Conservation (phyloP, 2,113 vertebrate species). For the Scomber colias region DNA sequence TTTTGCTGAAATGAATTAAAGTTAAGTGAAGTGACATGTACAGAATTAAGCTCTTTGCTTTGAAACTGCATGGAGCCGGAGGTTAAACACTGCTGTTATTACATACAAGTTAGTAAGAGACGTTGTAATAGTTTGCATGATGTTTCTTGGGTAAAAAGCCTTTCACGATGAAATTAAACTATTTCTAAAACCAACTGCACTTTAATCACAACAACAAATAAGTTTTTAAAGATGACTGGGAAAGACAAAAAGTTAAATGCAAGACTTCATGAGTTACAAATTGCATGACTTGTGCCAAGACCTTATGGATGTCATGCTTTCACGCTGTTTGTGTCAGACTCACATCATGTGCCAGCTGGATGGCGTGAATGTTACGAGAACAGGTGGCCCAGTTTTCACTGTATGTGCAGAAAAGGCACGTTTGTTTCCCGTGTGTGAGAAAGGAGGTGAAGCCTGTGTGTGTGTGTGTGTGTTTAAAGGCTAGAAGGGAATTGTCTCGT, state of each 20-base stretch:
- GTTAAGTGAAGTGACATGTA: conserved; percentile 31
- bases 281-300: too few relatives aligned
- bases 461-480: neutral
- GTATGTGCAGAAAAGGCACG: neutral
- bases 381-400: conserved; percentile 11
- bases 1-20: conserved; percentile 28
- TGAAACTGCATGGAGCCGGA: conserved; percentile 20
- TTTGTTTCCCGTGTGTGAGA: neutral
- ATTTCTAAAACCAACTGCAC: too few relatives aligned
- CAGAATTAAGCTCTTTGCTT: conserved; percentile 7
- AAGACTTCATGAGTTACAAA: too few relatives aligned
- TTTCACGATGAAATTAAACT: too few relatives aligned
- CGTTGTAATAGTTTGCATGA: too few relatives aligned
- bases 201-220: too few relatives aligned
- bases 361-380: neutral
- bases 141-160: too few relatives aligned
- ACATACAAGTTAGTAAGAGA: neutral
- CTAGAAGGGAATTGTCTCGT: neutral
- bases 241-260: too few relatives aligned
- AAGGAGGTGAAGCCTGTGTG: neutral
- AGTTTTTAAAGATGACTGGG: too few relatives aligned
- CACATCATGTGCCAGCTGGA: conserved; percentile 18
- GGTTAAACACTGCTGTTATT: conserved; percentile 14
- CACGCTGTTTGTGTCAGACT: neutral
- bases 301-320: neutral